Evolutionary conservation across 1,140 invertebrate species (phyloP).

Genomic region (Hermetia illucens): DNA sequence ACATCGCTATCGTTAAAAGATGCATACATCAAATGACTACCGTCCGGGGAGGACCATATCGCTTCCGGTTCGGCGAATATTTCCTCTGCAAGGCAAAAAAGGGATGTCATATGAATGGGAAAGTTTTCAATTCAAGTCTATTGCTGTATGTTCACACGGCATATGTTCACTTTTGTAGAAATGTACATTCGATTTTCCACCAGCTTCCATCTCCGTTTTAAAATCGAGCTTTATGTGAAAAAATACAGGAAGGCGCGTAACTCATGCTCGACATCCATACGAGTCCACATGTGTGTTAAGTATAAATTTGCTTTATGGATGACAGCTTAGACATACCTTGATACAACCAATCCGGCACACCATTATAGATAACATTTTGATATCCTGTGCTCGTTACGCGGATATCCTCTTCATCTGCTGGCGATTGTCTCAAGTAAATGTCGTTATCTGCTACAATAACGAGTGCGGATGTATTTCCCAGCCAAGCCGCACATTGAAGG

Average conservation of each 20-base stretch:
- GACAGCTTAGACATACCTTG: constrained; percentile 47
- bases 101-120: neutral
- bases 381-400: constrained; percentile 60
- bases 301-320: neutral
- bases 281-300: neutral
- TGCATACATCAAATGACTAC: constrained; percentile 66
- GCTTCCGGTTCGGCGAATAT: constrained; percentile 58
- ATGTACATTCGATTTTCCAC: too few species aligned
- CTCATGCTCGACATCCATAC: too few species aligned
- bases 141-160: too few species aligned
- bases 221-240: too few species aligned
- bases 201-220: too few species aligned
- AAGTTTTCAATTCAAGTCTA: too few species aligned
- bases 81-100: constrained; percentile 44
- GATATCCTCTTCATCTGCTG: constrained; percentile 42
- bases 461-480: constrained; percentile 53
- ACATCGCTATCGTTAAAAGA: constrained; percentile 78
- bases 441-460: constrained; percentile 71
- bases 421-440: constrained; percentile 63
- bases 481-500: constrained; percentile 62
- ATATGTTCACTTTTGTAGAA: too few species aligned
- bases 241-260: too few species aligned
- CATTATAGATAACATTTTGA: constrained; percentile 70
- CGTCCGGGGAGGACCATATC: constrained; percentile 71
- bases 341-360: constrained; percentile 87